Percentiles rank a stretch among this genome's conserved stretches.
phyloP scores from a whole-genome alignment of 2,113 vertebrate species.

The Plectropomus leopardus region DNA sequence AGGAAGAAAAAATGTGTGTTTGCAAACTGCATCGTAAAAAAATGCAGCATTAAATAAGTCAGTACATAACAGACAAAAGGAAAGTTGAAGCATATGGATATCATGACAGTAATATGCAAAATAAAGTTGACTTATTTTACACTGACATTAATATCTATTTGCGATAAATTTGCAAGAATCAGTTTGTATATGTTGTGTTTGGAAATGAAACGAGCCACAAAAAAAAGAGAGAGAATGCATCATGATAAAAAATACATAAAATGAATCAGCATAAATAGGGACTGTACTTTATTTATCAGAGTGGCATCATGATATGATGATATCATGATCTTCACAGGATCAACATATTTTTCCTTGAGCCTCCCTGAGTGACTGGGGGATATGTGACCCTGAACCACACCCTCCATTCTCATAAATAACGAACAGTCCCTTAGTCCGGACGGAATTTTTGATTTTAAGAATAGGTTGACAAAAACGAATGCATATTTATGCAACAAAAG shows the following conservation, averaged over 20 bases:
- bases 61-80: background rate
- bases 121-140: background rate
- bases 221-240: background rate
- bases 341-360: no score
- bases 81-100: background rate
- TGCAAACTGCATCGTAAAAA: background rate
- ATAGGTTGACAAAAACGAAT: background rate
- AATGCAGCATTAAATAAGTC: background rate
- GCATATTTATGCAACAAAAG: background rate
- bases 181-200: background rate
- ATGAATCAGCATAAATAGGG: no score
- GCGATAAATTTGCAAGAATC: background rate
- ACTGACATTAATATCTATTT: background rate
- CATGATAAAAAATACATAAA: no score
- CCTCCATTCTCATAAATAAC: no score
- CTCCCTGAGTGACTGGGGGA: no score
- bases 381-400: no score
- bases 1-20: background rate
- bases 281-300: no score
- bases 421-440: no score
- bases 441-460: no score
- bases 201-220: no score
- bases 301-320: no score
- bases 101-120: background rate
- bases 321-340: no score